Base-by-base conservation (phyloP, 2,113 vertebrate genomes). In the Lates calcarifer region DNA sequence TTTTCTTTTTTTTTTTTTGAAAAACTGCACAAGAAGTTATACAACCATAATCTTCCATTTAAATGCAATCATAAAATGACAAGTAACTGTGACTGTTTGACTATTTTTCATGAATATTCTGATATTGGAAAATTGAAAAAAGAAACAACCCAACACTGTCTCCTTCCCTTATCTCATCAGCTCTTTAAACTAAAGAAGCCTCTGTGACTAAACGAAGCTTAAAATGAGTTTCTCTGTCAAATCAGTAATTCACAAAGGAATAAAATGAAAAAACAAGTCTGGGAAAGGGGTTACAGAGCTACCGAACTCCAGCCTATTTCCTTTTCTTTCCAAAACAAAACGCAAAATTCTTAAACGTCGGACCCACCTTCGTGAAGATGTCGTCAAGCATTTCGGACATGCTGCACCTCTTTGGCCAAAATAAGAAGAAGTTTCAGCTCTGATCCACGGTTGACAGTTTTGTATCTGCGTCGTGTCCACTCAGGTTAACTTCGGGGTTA, bases 321-420 rank as follows among this genome's bases (percentile, higher is more conserved):
- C 22, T 6, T 11, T 53, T 72, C 61, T 62, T 37, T 26, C 60
- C 39, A 76, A 60, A 70, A 73, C 62, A 62, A 10, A 17, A n/a
- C 13, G 18, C 14, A 57, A 76, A 39, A n/a, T 5, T 15, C 10
- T 12, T 5, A 37, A 6, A 69, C 17, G n/a, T 56, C 18, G 26
- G 35, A 90, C 94, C 93, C 87, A 95, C 95, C 91, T 91, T 92
- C 18, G 82, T 63, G 18, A 94, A 22, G 57, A 93, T 89, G 69
- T 93, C 83, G 87, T 94, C 94, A 58, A 93, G 86, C 81, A 93
- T 93, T 82, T 95, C 91, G 74, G 94, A 94, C 94, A 95, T 95
- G 84, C 81, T 95, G 89, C 92, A 91, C 79, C 84, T 72, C 74
- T 85, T 64, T 83, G 55, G 22, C 73, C 37, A 24, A 29, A 7